A percentile compares a stretch with the other conserved stretches of the same genome.
phyloP scores from a whole-genome alignment of 2,888 invertebrate species.

The Drosophila incognita region DNA sequence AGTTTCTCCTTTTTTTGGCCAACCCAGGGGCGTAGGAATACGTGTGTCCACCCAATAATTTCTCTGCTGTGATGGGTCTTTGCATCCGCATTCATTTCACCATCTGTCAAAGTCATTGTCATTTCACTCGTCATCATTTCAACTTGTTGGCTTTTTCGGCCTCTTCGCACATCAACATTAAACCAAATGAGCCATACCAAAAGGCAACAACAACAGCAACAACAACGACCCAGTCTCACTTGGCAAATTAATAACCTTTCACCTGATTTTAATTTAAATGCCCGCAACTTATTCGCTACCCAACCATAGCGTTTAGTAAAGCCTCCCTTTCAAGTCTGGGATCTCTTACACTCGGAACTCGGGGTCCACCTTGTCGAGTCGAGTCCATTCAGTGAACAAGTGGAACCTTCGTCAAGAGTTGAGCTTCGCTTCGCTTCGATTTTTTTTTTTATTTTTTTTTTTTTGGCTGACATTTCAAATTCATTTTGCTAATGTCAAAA shows the following conservation, averaged over 20 bases:
- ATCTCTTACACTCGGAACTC: constrained; percentile 1
- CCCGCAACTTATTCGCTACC: constrained; percentile 56
- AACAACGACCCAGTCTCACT: constrained; percentile 61
- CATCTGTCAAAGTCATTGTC: constrained; percentile 35
- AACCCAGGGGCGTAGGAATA: not conserved
- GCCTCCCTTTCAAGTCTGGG: not conserved
- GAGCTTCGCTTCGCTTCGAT: constrained; percentile 4
- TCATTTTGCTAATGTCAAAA: constrained; percentile 77
- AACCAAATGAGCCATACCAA: constrained; percentile 68
- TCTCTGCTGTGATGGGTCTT: constrained; percentile 2
- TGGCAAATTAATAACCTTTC: constrained; percentile 78
- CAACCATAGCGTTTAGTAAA: constrained; percentile 48
- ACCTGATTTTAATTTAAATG: constrained; percentile 78
- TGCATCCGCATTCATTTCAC: constrained; percentile 47
- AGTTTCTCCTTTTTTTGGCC: not conserved
- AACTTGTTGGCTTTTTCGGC: constrained; percentile 19
- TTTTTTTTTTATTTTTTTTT: constrained; percentile 2
- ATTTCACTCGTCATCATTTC: constrained; percentile 48
- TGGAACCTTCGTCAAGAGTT: constrained; percentile 74
- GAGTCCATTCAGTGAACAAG: constrained; percentile 2
- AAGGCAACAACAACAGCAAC: constrained; percentile 35
- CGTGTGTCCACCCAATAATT: not conserved
- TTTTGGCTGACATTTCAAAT: constrained; percentile 77
- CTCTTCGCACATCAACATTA: constrained; percentile 60
- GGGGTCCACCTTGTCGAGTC: constrained; percentile 32